A percentile compares a stretch with the other conserved stretches of the same genome.
Evolutionary conservation across 2,113 vertebrate genomes (phyloP).

Genomic region (Pardalotus punctatus): DNA sequence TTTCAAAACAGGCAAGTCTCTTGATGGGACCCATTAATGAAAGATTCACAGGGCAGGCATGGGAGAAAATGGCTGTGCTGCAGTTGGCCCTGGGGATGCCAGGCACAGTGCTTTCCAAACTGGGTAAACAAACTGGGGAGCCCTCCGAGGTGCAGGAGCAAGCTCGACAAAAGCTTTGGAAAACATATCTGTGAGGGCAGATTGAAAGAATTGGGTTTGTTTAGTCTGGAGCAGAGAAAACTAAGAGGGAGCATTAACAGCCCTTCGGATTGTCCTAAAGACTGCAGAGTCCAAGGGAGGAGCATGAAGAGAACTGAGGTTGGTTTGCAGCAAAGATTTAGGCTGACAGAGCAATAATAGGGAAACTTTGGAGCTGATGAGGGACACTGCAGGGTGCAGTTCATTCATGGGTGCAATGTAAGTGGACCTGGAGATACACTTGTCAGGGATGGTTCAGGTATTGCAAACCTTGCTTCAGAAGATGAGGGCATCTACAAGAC

Average conservation of each 20-base stretch:
- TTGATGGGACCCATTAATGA: neutral
- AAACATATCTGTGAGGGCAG: slow-evolving; percentile 1
- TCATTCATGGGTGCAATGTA: neutral
- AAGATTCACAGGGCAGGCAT: neutral
- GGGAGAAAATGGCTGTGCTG: slow-evolving; percentile 18
- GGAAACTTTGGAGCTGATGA: neutral
- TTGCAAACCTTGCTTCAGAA: neutral
- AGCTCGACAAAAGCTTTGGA: slow-evolving; percentile 14
- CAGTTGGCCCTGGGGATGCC: neutral
- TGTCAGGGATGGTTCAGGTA: neutral
- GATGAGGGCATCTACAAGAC: neutral
- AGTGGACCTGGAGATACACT: neutral
- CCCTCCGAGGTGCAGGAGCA: neutral
- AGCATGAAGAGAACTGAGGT: neutral
- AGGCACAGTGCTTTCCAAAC: neutral
- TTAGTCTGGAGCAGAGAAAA: slow-evolving; percentile 43
- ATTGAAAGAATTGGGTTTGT: slow-evolving; percentile 40
- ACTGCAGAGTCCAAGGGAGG: neutral
- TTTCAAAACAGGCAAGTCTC: slow-evolving; percentile 17
- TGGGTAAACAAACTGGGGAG: slow-evolving; percentile 27
- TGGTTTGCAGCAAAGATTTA: neutral
- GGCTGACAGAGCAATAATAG: neutral
- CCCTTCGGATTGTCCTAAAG: neutral
- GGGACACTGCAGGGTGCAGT: neutral
- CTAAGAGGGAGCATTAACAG: neutral